These are phyloP conservation scores for Molothrus aeneus DNA, from an alignment of 2,797 vertebrate genomes.

Conservation along the genomic window DNA sequence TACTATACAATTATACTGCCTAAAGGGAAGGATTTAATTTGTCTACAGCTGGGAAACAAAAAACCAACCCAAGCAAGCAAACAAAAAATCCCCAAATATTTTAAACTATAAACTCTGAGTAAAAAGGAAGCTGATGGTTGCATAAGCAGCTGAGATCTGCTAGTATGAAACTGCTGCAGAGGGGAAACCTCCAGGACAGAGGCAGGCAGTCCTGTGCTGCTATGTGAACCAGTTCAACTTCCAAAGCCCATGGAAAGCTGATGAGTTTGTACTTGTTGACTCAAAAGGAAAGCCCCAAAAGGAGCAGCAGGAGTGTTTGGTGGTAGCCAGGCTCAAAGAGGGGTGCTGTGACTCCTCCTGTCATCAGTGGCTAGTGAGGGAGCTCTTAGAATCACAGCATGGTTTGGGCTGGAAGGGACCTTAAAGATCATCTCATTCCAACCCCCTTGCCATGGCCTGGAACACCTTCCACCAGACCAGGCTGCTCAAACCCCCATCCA, in stretches of 20 bases:
- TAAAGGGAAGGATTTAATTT: neutral
- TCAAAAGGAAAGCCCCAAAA: neutral
- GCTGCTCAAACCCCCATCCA: neutral
- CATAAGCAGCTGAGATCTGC: neutral
- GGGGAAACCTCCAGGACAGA: fast-evolving
- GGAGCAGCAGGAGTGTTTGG: neutral
- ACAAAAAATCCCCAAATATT: neutral
- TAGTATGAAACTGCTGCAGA: neutral
- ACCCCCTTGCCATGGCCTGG: neutral
- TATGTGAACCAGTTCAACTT: neutral
- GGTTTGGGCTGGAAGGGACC: neutral
- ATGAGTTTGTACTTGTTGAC: neutral
- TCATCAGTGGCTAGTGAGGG: neutral
- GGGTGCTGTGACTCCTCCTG: neutral
- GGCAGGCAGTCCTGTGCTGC: neutral
- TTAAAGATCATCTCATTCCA: neutral
- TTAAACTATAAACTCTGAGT: neutral
- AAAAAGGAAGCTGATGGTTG: neutral
- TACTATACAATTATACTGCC: neutral
- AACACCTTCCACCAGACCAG: neutral
- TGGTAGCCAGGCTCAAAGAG: neutral
- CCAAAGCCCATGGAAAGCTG: neutral
- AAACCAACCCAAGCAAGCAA: neutral
- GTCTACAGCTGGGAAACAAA: neutral
- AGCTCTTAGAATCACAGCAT: neutral